Evolutionary conservation across 1,140 invertebrate genomes (phyloP), one percentile per base, ranked within the genome.

Genomic region (Nephotettix cincticeps): DNA sequence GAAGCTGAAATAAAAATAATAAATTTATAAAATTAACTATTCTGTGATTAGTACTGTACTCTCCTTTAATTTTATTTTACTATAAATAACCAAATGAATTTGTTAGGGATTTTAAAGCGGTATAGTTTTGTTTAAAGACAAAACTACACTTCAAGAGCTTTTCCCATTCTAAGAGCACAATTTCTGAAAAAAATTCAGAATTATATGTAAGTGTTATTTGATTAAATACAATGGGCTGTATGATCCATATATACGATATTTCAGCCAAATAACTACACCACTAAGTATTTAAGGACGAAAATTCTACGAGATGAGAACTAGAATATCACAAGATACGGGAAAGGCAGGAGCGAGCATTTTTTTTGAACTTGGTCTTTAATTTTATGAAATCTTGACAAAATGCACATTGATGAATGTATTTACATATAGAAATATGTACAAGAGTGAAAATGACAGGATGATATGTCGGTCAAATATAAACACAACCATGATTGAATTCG

Each of bases 241-340:
- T 32, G 28, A 28, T 19, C 32, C 14, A 25, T 13, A 32, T 29
- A 25, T 29, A 29, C 17, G 30, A 14, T 13, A 29, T 29, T n/a
- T 14, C 17, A 32, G 14, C 61, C 13, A 64, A 64, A 32, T 14
- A n/a, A 36, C 28, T 29, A 4, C 1, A 1, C 11, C 2, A 64
- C 27, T 36, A 64, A 9, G 14, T 19, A 64, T 32, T 32, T 19
- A 36, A 36, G 21, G n/a, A 25, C 19, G 6, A 27, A 32, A 36
- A 32, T 29, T 9, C n/a, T 32, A 36, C 30, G 14, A 21, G 14
- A 32, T 6, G 14, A 64, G n/a, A 32, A 28, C 28, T 25, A 3
- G 6, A 64, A 32, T 64, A 64, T 64, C 61, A 64, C 61, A 64
- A 32, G 61, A 64, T n/a, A 64, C 56, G 61, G 61, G 61, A 64